Conservation (phyloP, 2,113 vertebrate genomes). For the Lophotis ruficrista region DNA sequence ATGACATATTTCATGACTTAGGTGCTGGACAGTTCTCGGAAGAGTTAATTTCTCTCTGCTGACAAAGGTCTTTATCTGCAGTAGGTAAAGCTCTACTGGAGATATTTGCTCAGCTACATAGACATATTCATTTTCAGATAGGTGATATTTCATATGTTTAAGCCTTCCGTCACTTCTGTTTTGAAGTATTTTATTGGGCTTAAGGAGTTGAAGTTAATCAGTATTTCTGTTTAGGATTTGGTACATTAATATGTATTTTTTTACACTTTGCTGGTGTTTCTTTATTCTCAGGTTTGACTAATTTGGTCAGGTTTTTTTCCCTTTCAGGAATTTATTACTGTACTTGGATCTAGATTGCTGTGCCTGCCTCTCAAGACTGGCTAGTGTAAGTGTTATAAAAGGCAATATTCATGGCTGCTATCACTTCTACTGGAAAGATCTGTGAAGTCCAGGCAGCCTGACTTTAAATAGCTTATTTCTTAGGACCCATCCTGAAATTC, state of each 20-base stretch:
- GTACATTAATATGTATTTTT: not conserved
- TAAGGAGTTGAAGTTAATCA: not conserved
- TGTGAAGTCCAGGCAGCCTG: not conserved
- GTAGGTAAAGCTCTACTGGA: not conserved
- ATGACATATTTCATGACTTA: not conserved
- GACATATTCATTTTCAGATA: not conserved
- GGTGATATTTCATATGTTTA: not conserved
- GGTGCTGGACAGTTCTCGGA: not conserved
- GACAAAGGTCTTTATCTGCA: not conserved
- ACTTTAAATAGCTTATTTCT: not conserved
- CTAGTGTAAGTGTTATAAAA: not conserved
- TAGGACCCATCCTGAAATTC: not conserved
- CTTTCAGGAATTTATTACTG: not conserved
- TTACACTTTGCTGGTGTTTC: not conserved
- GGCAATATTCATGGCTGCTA: not conserved
- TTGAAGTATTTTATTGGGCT: not conserved
- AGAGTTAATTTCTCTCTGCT: not conserved
- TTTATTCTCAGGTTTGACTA: not conserved
- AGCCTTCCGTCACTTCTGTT: not conserved
- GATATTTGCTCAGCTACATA: not conserved
- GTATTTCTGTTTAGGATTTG: not conserved
- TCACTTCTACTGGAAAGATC: not conserved
- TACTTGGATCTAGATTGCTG: not conserved
- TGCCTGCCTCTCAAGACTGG: not conserved
- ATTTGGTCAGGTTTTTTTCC: not conserved